These are phyloP conservation scores for Allygus modestus DNA, from an alignment of 2,888 invertebrate species.

Conservation along the genomic window DNA sequence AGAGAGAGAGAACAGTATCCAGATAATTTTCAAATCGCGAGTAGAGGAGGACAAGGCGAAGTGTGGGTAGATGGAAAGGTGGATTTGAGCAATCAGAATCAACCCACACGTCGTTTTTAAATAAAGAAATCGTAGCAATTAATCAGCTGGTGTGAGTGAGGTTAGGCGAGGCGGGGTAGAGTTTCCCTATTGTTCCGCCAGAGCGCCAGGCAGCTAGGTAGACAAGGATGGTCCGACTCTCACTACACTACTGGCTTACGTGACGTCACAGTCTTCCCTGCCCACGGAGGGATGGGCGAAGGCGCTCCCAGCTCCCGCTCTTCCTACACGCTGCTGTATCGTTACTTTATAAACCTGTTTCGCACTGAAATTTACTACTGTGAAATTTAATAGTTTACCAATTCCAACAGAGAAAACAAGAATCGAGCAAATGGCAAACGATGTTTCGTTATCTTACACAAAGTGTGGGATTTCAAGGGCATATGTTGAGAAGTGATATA, in stretches of 20 bases:
- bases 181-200: neutral
- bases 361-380: neutral
- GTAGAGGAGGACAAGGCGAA: conserved; percentile 26
- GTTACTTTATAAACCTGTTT: neutral
- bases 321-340: neutral
- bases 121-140: conserved; percentile 38
- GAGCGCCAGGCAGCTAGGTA: neutral
- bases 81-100: conserved; percentile 40
- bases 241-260: neutral
- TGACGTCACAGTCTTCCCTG: conserved; percentile 21
- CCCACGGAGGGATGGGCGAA: neutral
- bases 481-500: no score
- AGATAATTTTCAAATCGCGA: neutral
- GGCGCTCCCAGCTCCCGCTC: neutral
- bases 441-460: neutral
- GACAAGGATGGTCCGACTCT: neutral
- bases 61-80: conserved; percentile 26
- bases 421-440: neutral
- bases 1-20: neutral
- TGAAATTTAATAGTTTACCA: conserved; percentile 23
- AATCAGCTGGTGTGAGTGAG: conserved; percentile 7
- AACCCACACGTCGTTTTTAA: neutral
- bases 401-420: conserved; percentile 1
- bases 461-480: neutral
- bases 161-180: neutral